Percentiles rank a stretch among this genome's conserved stretches.
Evolutionary conservation across 2,113 vertebrate species (phyloP).

Genomic region (Drymodes brunneopygia): DNA sequence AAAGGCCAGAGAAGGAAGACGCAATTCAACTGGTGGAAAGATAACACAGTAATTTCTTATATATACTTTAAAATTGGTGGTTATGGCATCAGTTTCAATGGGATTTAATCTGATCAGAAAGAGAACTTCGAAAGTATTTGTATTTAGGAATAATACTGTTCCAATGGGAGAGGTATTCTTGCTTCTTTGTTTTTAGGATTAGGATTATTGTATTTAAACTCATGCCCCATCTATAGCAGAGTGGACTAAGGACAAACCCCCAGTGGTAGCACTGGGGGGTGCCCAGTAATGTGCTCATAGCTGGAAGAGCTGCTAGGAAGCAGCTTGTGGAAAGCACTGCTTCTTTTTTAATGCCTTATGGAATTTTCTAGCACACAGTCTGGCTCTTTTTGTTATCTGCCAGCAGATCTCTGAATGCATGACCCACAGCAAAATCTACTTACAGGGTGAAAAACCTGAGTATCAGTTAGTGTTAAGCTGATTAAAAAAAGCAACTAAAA

Average conservation of each 20-base stretch:
- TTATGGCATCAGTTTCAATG: background rate
- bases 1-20: background rate
- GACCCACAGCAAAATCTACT: conserved; percentile 1
- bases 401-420: conserved; percentile 6
- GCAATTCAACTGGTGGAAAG: background rate
- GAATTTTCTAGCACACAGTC: conserved; percentile 11
- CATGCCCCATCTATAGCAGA: background rate
- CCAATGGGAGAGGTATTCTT: background rate
- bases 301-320: background rate
- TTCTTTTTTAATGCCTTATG: conserved; percentile 2
- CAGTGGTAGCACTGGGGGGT: background rate
- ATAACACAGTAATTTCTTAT: background rate
- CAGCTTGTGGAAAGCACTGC: background rate
- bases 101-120: background rate
- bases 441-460: conserved; percentile 1
- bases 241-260: background rate
- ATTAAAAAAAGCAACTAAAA: background rate
- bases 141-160: background rate
- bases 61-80: background rate
- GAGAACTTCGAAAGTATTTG: background rate
- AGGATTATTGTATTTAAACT: background rate
- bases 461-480: background rate
- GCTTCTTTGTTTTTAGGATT: background rate
- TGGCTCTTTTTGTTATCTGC: conserved; percentile 10
- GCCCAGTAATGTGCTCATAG: background rate